phyloP scores from a whole-genome alignment of 1,140 invertebrate genomes.

The Acarapis woodi region DNA sequence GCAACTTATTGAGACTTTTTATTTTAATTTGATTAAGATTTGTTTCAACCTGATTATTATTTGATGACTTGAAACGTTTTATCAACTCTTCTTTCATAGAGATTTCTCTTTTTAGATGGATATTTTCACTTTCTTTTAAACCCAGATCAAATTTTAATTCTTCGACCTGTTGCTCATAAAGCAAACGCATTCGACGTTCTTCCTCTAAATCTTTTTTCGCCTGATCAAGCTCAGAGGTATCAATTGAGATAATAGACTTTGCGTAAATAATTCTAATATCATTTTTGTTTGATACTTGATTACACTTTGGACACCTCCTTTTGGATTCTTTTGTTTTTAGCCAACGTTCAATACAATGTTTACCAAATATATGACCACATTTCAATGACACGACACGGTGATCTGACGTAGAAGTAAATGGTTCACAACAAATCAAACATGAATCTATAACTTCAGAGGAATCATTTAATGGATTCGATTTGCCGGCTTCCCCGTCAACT shows the following conservation, averaged over 20 bases:
- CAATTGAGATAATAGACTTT: slow-evolving; percentile 24
- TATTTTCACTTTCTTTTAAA: not conserved
- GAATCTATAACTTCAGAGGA: no score
- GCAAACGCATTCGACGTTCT: slow-evolving; percentile 18
- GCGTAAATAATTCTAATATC: slow-evolving; percentile 46
- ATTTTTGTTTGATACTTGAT: slow-evolving; percentile 33
- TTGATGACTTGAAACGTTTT: slow-evolving; percentile 16
- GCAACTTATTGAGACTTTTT: not conserved
- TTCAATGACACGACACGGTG: slow-evolving; percentile 48
- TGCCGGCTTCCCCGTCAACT: no score
- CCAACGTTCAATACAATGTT: slow-evolving; percentile 52
- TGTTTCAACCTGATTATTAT: not conserved
- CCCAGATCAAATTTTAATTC: no score
- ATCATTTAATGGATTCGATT: no score
- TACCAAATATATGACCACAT: slow-evolving; percentile 71
- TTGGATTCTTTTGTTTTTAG: slow-evolving; percentile 18
- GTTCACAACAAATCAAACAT: slow-evolving; percentile 60
- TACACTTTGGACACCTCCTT: slow-evolving; percentile 49
- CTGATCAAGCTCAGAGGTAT: slow-evolving; percentile 31
- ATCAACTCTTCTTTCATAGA: slow-evolving; percentile 15
- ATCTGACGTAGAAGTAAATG: slow-evolving; percentile 50
- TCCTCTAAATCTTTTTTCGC: slow-evolving; percentile 23
- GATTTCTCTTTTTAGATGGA: not conserved
- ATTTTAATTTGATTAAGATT: not conserved
- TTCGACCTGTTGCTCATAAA: slow-evolving; percentile 7